A percentile compares a stretch with the other conserved stretches of the same genome.
Evolutionary conservation across 2,113 vertebrate genomes (phyloP).

Genomic region (Myiozetetes cayanensis): DNA sequence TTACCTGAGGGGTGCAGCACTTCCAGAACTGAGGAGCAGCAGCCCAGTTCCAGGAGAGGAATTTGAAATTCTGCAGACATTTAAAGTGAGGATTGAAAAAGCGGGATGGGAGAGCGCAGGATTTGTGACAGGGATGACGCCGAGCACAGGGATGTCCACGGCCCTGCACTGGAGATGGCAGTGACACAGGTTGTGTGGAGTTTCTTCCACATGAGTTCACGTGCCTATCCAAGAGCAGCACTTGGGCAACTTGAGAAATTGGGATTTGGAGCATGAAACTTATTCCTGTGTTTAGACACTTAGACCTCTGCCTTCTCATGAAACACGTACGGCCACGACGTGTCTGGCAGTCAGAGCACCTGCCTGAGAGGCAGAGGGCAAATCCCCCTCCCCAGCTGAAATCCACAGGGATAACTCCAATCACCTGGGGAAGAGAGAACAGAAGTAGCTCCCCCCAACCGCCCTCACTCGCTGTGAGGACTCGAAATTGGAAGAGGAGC

Average conservation of each 20-base stretch:
- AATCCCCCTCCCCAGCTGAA: not conserved
- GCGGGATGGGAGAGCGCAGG: not conserved
- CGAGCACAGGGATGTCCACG: not conserved
- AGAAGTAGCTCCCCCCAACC: not conserved
- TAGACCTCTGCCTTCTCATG: not conserved
- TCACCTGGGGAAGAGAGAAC: not conserved
- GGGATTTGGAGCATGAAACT: conserved; percentile 42
- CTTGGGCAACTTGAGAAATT: conserved; percentile 5
- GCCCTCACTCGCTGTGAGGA: not conserved
- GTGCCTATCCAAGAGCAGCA: not conserved
- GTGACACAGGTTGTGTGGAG: not conserved
- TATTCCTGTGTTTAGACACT: not conserved
- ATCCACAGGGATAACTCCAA: not conserved
- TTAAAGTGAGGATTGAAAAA: too few relatives aligned
- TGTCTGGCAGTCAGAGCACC: not conserved
- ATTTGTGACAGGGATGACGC: not conserved
- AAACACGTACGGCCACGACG: not conserved
- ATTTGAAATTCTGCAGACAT: not conserved
- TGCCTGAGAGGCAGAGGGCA: not conserved
- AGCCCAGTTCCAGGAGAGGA: not conserved
- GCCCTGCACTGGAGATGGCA: not conserved
- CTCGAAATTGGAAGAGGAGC: not conserved
- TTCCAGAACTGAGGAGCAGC: not conserved
- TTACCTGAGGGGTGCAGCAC: not conserved
- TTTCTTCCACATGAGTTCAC: not conserved